phyloP scores from a whole-genome alignment of 1,140 invertebrate genomes.

The Helicorthomorpha holstii region DNA sequence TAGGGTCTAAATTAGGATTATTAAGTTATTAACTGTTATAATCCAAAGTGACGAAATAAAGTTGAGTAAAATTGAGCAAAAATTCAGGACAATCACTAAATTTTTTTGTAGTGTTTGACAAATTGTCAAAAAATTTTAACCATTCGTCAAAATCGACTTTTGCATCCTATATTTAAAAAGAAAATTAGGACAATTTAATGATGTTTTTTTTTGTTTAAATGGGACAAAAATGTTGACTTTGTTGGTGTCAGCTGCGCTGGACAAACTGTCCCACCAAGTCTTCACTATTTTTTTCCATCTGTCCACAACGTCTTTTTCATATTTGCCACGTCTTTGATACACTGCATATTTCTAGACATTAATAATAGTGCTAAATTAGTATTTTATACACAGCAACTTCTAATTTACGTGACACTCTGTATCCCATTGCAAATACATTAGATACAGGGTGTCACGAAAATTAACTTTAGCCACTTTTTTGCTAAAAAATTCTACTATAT shows the following conservation, averaged over 20 bases:
- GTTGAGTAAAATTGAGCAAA: conserved; percentile 18
- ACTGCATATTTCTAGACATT: conserved; percentile 21
- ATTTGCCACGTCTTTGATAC: conserved; percentile 18
- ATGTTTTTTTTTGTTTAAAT: no score
- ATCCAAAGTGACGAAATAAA: conserved; percentile 19
- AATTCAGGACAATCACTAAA: conserved; percentile 19
- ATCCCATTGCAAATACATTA: no score
- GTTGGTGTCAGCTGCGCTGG: conserved; percentile 18
- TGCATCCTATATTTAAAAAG: conserved; percentile 15
- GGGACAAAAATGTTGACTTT: conserved; percentile 16
- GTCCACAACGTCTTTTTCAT: conserved; percentile 20
- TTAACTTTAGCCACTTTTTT: no score
- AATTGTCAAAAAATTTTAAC: conserved; percentile 18
- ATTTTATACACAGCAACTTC: no score
- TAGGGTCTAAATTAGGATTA: background rate
- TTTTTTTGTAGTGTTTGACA: conserved; percentile 17
- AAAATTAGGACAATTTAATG: no score
- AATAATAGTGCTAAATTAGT: no score
- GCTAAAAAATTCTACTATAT: no score
- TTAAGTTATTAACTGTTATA: conserved; percentile 15
- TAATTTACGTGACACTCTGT: no score
- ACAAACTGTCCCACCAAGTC: conserved; percentile 21
- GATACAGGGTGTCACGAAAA: no score
- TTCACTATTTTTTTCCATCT: conserved; percentile 19
- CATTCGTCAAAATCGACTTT: conserved; percentile 22